Evolutionary conservation across 2,888 invertebrate species (phyloP).

Genomic region (Spialia ferax): DNA sequence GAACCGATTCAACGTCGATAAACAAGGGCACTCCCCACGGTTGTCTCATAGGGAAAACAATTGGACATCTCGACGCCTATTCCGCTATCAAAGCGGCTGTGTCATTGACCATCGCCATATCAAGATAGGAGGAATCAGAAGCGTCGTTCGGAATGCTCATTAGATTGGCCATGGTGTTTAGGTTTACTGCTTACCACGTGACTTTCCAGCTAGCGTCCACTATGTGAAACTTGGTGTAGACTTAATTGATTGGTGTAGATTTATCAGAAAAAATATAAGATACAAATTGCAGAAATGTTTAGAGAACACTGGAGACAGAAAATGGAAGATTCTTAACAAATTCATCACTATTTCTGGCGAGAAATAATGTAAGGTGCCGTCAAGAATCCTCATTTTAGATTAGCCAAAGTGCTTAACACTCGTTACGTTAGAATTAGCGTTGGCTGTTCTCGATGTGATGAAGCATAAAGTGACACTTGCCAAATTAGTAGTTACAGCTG

Average conservation of each 20-base stretch:
- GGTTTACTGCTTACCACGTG: no score
- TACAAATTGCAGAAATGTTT: background rate
- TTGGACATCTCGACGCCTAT: conserved; percentile 37
- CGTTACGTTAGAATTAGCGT: background rate
- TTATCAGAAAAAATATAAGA: background rate
- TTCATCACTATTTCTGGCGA: no score
- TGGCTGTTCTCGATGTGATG: background rate
- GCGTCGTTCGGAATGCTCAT: conserved; percentile 30
- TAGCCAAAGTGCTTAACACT: background rate
- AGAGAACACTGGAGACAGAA: no score
- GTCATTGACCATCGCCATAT: conserved; percentile 36
- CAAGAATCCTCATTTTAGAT: no score
- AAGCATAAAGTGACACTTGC: background rate
- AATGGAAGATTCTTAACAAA: no score
- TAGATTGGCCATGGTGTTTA: conserved; percentile 4
- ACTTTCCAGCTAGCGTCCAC: background rate
- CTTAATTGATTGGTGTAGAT: background rate
- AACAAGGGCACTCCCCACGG: conserved; percentile 14
- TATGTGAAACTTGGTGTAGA: background rate
- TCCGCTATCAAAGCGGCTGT: conserved; percentile 31
- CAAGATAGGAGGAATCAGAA: conserved; percentile 31
- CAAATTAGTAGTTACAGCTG: no score
- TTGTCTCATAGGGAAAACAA: conserved; percentile 32
- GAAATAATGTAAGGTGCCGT: no score
- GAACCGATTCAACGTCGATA: background rate